A percentile compares a stretch with the other conserved stretches of the same genome.
Evolutionary conservation across 2,113 vertebrate genomes (phyloP).

Genomic region (Ictalurus punctatus): DNA sequence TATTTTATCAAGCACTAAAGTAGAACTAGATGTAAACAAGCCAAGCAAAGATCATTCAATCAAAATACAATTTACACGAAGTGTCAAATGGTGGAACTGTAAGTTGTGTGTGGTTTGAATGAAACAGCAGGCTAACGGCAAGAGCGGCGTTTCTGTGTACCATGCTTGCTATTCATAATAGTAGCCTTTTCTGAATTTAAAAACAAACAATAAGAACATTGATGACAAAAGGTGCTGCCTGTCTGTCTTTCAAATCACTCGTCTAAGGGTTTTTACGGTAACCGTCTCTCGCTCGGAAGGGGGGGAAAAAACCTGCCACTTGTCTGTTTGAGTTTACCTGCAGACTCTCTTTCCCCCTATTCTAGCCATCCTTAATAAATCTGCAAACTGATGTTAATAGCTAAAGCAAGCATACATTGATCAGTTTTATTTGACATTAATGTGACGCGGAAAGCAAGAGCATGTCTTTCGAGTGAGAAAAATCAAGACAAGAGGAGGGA

Average conservation of each 20-base stretch:
- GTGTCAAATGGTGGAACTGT: not conserved
- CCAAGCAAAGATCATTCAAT: not conserved
- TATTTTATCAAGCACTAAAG: not conserved
- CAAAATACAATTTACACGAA: not conserved
- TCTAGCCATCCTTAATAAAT: not conserved
- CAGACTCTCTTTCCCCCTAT: not conserved
- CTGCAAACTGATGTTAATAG: not conserved
- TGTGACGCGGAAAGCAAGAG: too few species aligned
- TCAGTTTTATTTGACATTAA: not conserved
- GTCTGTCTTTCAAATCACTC: not conserved
- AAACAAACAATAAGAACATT: not conserved
- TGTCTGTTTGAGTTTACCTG: too few species aligned
- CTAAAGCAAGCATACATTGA: not conserved
- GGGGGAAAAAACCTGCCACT: not conserved
- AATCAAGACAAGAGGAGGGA: not conserved
- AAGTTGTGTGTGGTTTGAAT: not conserved
- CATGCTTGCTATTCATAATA: not conserved
- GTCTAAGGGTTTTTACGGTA: not conserved
- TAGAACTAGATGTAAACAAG: not conserved
- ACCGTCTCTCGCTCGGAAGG: not conserved
- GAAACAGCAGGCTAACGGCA: not conserved
- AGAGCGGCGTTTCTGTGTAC: too few species aligned
- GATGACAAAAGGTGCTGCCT: not conserved
- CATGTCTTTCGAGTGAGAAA: not conserved
- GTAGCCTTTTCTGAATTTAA: not conserved